Percentiles rank a stretch among this genome's conserved stretches.
phyloP scores from a whole-genome alignment of 2,888 invertebrate genomes.

The Spisula solida region DNA sequence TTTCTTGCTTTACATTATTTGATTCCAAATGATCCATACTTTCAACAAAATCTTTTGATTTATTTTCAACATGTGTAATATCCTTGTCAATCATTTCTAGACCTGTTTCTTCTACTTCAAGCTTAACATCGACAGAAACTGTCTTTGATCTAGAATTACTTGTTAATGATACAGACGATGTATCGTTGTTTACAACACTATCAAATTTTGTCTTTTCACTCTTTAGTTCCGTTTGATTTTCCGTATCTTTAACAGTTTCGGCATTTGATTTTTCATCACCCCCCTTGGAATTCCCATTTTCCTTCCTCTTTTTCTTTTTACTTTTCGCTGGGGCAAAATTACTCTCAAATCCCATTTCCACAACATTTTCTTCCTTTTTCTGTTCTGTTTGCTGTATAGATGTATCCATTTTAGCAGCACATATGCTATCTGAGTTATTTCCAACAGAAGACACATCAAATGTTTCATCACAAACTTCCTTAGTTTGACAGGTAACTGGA shows the following conservation, averaged over 20 bases:
- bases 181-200: neutral
- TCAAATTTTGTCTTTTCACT: neutral
- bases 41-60: neutral
- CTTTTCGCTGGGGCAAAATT: constrained; percentile 10
- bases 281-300: neutral
- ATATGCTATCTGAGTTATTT: neutral
- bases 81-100: neutral
- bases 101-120: neutral
- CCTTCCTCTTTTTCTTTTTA: constrained; percentile 45
- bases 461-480: neutral
- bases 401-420: neutral
- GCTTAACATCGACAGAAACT: neutral
- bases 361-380: constrained; percentile 6
- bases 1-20: neutral
- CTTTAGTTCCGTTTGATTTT: neutral
- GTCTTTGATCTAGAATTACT: neutral
- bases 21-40: neutral
- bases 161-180: neutral
- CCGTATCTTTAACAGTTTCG: neutral
- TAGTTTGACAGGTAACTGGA: neutral
- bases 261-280: neutral
- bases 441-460: neutral
- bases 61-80: neutral
- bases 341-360: constrained; percentile 13
- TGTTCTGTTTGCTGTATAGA: neutral